Evolutionary conservation across 2,797 vertebrate species (phyloP).

Genomic region (Eulemur albifrons): DNA sequence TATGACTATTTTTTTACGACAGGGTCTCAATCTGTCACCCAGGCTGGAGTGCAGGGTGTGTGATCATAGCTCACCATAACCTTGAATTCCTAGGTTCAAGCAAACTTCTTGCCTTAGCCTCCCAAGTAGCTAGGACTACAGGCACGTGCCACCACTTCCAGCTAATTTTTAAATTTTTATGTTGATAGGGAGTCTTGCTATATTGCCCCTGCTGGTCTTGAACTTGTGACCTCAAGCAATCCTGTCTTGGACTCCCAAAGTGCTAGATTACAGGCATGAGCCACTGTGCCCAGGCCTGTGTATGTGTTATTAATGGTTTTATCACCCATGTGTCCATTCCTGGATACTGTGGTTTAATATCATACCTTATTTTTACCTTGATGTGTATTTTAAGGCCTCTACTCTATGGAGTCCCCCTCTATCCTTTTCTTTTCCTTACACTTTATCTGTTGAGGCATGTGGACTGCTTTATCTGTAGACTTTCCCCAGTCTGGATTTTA

Average conservation of each 20-base stretch:
- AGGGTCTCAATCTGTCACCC: background rate
- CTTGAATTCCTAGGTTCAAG: background rate
- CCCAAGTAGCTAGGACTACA: background rate
- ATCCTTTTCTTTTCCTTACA: background rate
- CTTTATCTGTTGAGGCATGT: background rate
- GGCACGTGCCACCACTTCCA: background rate
- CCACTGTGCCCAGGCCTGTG: background rate
- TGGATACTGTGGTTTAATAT: background rate
- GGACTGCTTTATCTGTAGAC: background rate
- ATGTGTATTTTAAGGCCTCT: background rate
- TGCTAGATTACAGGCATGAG: background rate
- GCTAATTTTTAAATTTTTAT: background rate
- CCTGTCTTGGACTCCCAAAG: background rate
- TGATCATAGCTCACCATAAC: background rate
- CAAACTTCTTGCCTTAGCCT: background rate
- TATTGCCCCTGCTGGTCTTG: background rate
- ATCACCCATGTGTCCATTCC: background rate
- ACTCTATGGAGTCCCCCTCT: background rate
- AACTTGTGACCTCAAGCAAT: background rate
- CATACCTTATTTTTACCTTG: background rate
- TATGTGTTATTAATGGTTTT: background rate
- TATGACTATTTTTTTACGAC: background rate
- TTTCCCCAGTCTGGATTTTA: background rate
- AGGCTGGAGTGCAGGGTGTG: background rate
- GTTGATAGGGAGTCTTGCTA: background rate